Conservation (phyloP, 2,888 invertebrate genomes). For the Epinotia demarniana region DNA sequence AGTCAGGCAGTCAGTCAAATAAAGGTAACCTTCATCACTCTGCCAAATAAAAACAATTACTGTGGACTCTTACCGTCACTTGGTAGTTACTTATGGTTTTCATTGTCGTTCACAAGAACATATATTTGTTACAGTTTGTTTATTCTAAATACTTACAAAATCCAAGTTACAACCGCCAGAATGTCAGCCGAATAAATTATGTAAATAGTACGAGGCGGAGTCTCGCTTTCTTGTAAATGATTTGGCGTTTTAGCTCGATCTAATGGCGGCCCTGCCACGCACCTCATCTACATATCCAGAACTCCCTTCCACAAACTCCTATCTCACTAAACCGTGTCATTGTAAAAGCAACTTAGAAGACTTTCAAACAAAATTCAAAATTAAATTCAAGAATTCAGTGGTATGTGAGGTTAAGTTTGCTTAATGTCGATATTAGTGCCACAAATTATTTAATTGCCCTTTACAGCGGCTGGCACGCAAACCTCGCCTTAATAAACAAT, state of each 20-base stretch:
- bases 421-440: constrained; percentile 59
- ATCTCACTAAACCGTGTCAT: not conserved
- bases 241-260: constrained; percentile 72
- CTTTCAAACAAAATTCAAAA: not conserved
- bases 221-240: constrained; percentile 83
- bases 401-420: not conserved
- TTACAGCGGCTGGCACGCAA: constrained; percentile 54
- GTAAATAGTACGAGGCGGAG: constrained; percentile 78
- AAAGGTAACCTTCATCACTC: too few relatives aligned
- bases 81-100: too few relatives aligned
- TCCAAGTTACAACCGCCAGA: constrained; percentile 55
- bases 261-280: constrained; percentile 72
- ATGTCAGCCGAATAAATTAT: constrained; percentile 77
- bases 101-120: too few relatives aligned
- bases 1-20: too few relatives aligned
- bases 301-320: constrained; percentile 3
- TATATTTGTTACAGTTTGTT: not conserved
- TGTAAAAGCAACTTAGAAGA: not conserved
- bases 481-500: constrained; percentile 43
- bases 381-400: not conserved
- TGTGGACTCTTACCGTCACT: too few relatives aligned
- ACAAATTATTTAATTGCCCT: constrained; percentile 79
- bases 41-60: too few relatives aligned
- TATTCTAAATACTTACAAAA: not conserved
- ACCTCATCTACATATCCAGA: constrained; percentile 59